Percentiles rank a stretch among this genome's conserved stretches.
Evolutionary conservation across 1,140 invertebrate genomes (phyloP).

Genomic region (Limonius californicus): DNA sequence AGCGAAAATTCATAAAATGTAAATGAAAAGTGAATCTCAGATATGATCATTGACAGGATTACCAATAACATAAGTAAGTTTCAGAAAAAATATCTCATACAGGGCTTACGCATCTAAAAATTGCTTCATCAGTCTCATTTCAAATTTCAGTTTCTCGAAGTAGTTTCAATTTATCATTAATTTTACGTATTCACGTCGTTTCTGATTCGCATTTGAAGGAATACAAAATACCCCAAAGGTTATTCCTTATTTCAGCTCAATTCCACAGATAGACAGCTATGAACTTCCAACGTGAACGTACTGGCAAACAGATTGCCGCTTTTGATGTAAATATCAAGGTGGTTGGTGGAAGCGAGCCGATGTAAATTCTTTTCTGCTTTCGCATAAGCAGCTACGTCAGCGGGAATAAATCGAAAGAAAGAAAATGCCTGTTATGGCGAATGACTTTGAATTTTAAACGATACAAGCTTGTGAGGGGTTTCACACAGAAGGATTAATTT

Average conservation of each 20-base stretch:
- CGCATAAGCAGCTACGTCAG: not conserved
- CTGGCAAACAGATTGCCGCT: slow-evolving; percentile 26
- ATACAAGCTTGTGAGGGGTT: too few species aligned
- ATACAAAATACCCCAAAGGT: slow-evolving; percentile 25
- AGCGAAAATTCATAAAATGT: too few species aligned
- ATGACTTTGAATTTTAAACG: too few species aligned
- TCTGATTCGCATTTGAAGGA: slow-evolving; percentile 10
- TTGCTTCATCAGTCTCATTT: too few species aligned
- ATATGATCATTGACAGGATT: too few species aligned
- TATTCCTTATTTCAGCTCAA: slow-evolving; percentile 29
- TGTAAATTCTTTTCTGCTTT: slow-evolving; percentile 6
- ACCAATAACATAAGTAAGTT: too few species aligned
- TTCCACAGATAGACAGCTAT: slow-evolving; percentile 29
- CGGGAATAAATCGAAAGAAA: slow-evolving; percentile 16
- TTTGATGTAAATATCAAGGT: slow-evolving; percentile 16
- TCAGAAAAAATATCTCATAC: too few species aligned
- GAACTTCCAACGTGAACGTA: slow-evolving; percentile 30
- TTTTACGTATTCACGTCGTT: not conserved
- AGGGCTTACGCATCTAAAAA: too few species aligned
- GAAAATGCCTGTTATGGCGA: not conserved
- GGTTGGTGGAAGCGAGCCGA: slow-evolving; percentile 10
- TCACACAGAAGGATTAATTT: too few species aligned
- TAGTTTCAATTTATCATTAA: slow-evolving; percentile 8
- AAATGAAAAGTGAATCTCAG: too few species aligned
- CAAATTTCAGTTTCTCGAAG: not conserved